A percentile compares a stretch with the other conserved stretches of the same genome.
phyloP scores from a whole-genome alignment of 2,888 invertebrate genomes.

The Drosophila cognata region DNA sequence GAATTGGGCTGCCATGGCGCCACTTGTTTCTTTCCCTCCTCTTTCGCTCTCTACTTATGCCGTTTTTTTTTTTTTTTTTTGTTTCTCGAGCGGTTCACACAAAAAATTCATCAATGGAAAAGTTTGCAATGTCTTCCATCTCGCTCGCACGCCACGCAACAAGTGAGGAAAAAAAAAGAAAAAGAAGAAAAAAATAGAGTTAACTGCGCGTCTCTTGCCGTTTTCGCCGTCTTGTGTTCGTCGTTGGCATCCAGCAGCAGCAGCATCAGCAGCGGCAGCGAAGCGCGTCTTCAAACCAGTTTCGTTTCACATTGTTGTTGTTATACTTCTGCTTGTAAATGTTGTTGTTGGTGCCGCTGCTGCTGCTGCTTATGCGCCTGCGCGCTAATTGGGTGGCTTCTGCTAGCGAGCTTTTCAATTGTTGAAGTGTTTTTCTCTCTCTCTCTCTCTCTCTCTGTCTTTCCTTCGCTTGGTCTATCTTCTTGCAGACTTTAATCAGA shows the following conservation, averaged over 20 bases:
- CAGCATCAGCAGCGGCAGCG: slow-evolving; percentile 27
- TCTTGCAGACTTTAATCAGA: slow-evolving; percentile 16
- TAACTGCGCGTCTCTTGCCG: slow-evolving; percentile 2
- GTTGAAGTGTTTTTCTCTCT: slow-evolving; percentile 26
- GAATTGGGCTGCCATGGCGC: slow-evolving; percentile 4
- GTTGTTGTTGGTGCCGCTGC: slow-evolving; percentile 38
- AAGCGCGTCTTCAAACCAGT: slow-evolving; percentile 66
- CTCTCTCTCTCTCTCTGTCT: slow-evolving; percentile 1
- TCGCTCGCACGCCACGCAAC: slow-evolving; percentile 58
- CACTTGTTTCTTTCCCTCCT: not conserved
- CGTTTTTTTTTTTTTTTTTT: not conserved
- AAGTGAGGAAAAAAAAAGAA: slow-evolving; percentile 54
- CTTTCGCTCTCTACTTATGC: not conserved
- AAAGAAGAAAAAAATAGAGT: slow-evolving; percentile 21
- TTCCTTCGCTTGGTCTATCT: slow-evolving; percentile 5
- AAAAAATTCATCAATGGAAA: slow-evolving; percentile 76
- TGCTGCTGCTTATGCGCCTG: slow-evolving; percentile 60
- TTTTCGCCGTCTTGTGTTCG: slow-evolving; percentile 30
- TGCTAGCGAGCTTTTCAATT: slow-evolving; percentile 43
- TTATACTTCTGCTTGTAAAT: slow-evolving; percentile 28
- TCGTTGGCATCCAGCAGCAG: slow-evolving; percentile 8
- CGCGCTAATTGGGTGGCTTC: slow-evolving; percentile 72
- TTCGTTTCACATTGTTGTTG: slow-evolving; percentile 43
- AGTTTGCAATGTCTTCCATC: slow-evolving; percentile 70
- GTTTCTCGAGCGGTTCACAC: slow-evolving; percentile 5